Conservation (phyloP, 2,113 vertebrate genomes). For the Lepidothrix coronata region DNA sequence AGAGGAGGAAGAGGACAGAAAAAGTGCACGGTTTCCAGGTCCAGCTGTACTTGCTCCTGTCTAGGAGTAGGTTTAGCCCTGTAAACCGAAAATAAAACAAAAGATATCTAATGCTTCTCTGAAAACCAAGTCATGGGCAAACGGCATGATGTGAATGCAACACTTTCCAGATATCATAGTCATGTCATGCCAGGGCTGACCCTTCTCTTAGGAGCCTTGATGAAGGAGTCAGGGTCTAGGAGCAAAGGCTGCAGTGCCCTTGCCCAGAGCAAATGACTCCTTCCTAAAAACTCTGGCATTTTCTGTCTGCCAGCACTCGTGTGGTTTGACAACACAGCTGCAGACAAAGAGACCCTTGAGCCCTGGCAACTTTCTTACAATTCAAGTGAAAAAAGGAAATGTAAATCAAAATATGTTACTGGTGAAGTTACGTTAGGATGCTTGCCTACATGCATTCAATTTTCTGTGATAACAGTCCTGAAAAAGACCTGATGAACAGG, state of each 20-base stretch:
- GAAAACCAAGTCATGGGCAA: background rate
- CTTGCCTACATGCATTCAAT: background rate
- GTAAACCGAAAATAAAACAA: background rate
- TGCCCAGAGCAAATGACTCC: background rate
- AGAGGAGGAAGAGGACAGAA: background rate
- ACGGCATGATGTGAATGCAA: rapidly evolving
- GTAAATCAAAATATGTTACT: background rate
- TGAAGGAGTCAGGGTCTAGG: background rate
- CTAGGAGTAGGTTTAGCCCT: background rate
- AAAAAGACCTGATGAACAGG: background rate
- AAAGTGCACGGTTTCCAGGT: background rate
- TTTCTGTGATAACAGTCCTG: background rate
- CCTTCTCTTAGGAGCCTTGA: background rate
- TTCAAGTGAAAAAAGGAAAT: background rate
- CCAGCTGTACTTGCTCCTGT: background rate
- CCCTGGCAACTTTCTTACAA: background rate
- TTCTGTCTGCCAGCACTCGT: rapidly evolving
- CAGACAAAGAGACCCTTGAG: background rate
- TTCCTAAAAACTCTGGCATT: background rate
- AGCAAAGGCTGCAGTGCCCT: background rate
- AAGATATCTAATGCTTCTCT: background rate
- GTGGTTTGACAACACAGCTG: background rate
- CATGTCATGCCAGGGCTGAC: background rate
- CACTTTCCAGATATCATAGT: background rate
- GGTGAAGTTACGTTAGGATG: background rate